phyloP scores from a whole-genome alignment of 1,140 invertebrate genomes.

The Aleiodes sp. region DNA sequence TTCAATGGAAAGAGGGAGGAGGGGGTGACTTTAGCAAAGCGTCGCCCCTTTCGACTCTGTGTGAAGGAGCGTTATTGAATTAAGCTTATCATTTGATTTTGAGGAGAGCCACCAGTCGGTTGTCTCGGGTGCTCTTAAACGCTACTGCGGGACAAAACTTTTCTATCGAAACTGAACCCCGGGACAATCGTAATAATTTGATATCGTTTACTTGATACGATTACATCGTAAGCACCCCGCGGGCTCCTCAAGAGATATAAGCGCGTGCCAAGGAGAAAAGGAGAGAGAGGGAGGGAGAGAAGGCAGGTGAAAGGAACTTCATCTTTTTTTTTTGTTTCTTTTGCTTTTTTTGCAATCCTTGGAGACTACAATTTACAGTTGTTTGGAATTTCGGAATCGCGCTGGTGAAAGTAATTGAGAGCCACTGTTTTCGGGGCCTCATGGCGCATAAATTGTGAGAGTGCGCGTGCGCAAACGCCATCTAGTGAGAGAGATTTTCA shows the following conservation, averaged over 20 bases:
- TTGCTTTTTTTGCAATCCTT: background rate
- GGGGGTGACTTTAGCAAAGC: slow-evolving; percentile 12
- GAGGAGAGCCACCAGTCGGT: slow-evolving; percentile 70
- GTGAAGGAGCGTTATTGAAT: slow-evolving; percentile 72
- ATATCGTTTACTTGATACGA: slow-evolving; percentile 67
- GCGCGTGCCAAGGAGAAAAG: slow-evolving; percentile 8
- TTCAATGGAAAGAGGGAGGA: background rate
- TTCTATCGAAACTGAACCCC: slow-evolving; percentile 57
- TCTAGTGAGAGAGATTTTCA: background rate
- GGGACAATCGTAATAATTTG: slow-evolving; percentile 70
- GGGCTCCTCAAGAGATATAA: slow-evolving; percentile 25
- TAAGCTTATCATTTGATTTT: slow-evolving; percentile 81
- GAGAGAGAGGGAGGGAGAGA: background rate
- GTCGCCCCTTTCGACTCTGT: slow-evolving; percentile 24
- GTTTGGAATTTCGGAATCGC: background rate
- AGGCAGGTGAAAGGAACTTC: background rate
- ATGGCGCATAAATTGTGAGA: background rate
- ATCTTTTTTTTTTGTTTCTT: background rate
- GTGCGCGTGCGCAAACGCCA: background rate
- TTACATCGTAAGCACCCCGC: slow-evolving; percentile 59
- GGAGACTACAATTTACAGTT: background rate
- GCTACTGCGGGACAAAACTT: slow-evolving; percentile 60
- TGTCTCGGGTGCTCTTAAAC: slow-evolving; percentile 63
- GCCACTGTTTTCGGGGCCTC: background rate
- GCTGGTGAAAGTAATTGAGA: background rate